Conservation (phyloP, 2,113 vertebrate species). For the Cranoglanis bouderius region DNA sequence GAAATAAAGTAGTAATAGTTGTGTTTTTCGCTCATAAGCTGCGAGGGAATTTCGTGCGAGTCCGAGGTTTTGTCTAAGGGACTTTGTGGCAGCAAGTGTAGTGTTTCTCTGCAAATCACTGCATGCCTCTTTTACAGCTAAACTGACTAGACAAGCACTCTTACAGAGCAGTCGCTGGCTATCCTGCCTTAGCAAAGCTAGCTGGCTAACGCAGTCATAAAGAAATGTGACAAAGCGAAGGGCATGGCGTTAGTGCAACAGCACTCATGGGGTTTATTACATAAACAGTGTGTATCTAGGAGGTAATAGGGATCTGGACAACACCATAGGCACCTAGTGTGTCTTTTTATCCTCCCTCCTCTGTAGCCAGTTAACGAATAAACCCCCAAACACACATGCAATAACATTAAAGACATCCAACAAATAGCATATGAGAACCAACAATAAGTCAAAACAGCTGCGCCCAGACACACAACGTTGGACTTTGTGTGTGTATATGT, state of each 20-base stretch:
- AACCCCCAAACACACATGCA: conserved; percentile 23
- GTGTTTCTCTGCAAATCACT: conserved; percentile 16
- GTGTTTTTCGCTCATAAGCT: not conserved
- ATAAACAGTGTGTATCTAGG: rapidly evolving
- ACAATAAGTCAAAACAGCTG: not conserved
- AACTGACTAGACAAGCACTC: not conserved
- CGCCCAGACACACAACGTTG: not conserved
- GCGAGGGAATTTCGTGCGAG: not conserved
- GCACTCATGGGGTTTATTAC: not conserved
- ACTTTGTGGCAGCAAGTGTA: not conserved
- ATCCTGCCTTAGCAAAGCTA: conserved; percentile 10
- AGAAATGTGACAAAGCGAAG: conserved; percentile 31
- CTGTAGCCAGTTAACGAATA: not conserved
- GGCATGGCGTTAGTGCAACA: not conserved
- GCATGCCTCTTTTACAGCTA: not conserved
- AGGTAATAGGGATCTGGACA: not conserved
- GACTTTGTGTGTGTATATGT: not conserved
- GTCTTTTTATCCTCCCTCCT: not conserved
- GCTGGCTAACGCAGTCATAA: conserved; percentile 13
- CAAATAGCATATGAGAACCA: not conserved
- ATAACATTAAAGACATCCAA: conserved; percentile 18
- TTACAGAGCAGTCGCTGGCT: not conserved
- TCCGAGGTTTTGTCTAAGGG: not conserved
- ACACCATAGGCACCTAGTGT: not conserved
- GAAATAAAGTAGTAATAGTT: not conserved